Percentiles rank a stretch among this genome's conserved stretches.
phyloP scores from a whole-genome alignment of 1,140 invertebrate genomes.

The Kradibia gibbosae region DNA sequence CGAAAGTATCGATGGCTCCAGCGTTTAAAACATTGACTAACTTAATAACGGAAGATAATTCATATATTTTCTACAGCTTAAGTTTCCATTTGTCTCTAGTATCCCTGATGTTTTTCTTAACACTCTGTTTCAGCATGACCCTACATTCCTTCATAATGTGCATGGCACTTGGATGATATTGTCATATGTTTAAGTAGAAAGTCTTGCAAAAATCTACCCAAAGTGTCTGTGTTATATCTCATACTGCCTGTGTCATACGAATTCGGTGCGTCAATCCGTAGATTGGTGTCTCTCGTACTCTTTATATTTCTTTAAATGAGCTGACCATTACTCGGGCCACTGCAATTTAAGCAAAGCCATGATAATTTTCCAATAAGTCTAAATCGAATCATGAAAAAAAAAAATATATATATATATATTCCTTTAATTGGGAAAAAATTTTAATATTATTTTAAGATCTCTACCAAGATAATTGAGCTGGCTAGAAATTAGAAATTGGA shows the following conservation, averaged over 20 bases:
- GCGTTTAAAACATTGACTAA: too few relatives aligned
- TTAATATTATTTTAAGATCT: too few relatives aligned
- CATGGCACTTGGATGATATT: constrained; percentile 60
- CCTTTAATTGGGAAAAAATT: too few relatives aligned
- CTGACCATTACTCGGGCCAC: neutral
- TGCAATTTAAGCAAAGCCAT: too few relatives aligned
- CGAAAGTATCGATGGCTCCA: too few relatives aligned
- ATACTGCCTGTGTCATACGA: neutral
- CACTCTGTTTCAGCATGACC: constrained; percentile 68
- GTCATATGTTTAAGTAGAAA: constrained; percentile 35
- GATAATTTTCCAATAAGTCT: too few relatives aligned
- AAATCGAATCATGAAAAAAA: too few relatives aligned
- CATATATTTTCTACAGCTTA: neutral
- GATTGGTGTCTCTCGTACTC: neutral
- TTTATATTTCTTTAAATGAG: constrained; percentile 1
- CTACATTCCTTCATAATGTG: constrained; percentile 65
- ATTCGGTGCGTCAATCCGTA: constrained; percentile 13
- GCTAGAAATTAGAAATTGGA: too few relatives aligned
- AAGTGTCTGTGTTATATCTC: constrained; percentile 13
- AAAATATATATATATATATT: too few relatives aligned
- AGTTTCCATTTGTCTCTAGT: neutral
- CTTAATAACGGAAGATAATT: neutral
- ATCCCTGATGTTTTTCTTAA: neutral
- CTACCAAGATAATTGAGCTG: too few relatives aligned
- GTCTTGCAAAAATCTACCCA: constrained; percentile 16